These are phyloP conservation scores for Synaphobranchus kaupii DNA, from an alignment of 2,797 vertebrate genomes.

Conservation along the genomic window DNA sequence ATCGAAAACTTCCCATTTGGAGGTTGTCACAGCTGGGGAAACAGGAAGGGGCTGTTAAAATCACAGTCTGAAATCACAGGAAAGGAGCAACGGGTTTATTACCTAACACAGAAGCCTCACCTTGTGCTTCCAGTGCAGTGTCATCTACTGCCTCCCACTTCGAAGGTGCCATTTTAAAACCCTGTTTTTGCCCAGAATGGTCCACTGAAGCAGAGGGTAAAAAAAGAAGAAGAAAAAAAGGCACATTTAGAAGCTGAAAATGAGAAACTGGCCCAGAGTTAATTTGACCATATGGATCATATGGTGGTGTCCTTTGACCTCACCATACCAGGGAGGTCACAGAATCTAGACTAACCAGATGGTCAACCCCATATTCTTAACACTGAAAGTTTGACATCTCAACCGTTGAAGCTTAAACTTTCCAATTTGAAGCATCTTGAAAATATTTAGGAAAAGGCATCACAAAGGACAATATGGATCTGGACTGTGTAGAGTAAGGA, in stretches of 20 bases:
- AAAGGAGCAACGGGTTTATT: neutral
- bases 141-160: conserved; percentile 99
- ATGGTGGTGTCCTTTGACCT: no score
- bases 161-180: conserved; percentile 96
- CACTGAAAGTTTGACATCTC: neutral
- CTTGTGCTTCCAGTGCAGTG: conserved; percentile 88
- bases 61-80: neutral
- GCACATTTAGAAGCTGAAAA: neutral
- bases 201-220: conserved; percentile 74
- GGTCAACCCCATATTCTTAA: neutral
- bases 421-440: neutral
- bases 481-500: neutral
- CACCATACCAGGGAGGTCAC: no score
- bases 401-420: neutral
- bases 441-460: neutral
- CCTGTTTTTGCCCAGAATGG: conserved; percentile 78
- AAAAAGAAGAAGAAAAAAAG: conserved; percentile 16
- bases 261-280: neutral
- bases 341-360: neutral
- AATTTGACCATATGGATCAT: no score
- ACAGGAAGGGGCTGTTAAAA: neutral
- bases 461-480: neutral
- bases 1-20: conserved; percentile 96
- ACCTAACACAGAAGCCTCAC: conserved; percentile 62
- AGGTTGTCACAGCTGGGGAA: conserved; percentile 89